A percentile compares a stretch with the other conserved stretches of the same genome.
These are phyloP conservation scores for Balearica regulorum DNA, from an alignment of 2,797 vertebrate genomes.

Conservation along the genomic window DNA sequence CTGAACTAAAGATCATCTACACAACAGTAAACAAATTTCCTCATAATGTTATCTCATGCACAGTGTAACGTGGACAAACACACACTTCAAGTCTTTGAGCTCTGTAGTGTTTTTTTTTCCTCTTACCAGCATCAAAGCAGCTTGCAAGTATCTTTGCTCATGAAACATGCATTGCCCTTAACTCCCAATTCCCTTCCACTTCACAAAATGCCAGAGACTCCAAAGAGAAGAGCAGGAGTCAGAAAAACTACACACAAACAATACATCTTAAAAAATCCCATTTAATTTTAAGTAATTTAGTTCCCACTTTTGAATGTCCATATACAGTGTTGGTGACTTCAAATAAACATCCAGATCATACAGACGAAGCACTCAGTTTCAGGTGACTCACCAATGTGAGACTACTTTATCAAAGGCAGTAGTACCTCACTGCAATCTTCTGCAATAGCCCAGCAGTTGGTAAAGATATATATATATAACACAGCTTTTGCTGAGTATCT, in stretches of 20 bases:
- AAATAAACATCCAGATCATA: neutral
- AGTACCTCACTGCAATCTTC: neutral
- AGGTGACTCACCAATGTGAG: neutral
- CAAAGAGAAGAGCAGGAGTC: neutral
- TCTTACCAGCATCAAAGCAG: neutral
- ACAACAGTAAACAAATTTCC: neutral
- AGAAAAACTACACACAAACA: neutral
- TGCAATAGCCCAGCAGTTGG: neutral
- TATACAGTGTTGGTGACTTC: neutral
- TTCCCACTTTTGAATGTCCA: neutral
- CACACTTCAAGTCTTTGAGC: neutral
- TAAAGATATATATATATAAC: neutral
- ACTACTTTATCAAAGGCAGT: neutral
- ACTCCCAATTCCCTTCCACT: neutral
- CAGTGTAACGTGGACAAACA: neutral
- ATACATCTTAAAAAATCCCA: neutral
- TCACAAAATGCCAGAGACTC: neutral
- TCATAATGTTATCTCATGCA: neutral
- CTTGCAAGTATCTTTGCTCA: neutral
- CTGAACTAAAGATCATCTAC: neutral
- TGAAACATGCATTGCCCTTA: neutral
- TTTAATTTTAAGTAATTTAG: neutral
- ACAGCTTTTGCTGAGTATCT: neutral
- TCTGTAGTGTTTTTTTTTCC: neutral
- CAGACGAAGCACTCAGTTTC: neutral